Base-by-base conservation (phyloP, 30 jellyfish, hydroid and myxozoan species). In the Cassiopea andromeda region DNA sequence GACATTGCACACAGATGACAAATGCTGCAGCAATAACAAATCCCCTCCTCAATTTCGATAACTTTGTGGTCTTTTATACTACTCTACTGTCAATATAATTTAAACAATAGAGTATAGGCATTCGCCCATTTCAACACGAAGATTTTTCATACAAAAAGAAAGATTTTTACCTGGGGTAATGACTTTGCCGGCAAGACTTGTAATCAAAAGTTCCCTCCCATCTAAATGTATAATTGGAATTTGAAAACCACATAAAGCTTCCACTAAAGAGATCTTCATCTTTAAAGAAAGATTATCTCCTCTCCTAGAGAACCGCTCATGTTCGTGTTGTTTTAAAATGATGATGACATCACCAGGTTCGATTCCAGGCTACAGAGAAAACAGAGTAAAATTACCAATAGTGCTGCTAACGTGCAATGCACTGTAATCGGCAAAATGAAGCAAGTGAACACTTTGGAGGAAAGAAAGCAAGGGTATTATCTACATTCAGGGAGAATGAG, bases 321-420 rank as follows among this genome's bases (percentile, higher is more conserved):
- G 99, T 45, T 79, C 96, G 1, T 46, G 64, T 88, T 96, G 99
- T 69, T 88, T 93, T 73, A 96, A 75, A 15, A 96, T 90, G 19
- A 96, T 89, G 2, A 96, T 92, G 90, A 96, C 99, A 57, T 96
- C 99, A 16, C 99, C 99, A 82, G 98, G 95, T 69, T 96, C 99
- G 0, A 96, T 79, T 67, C 97, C 98, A 75, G 99, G 99, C 98
- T 95, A 5, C 2, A 64, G 15, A 5, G 73, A 13, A 64, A 64
- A 54, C 64, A 54, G 12, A 10, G 12, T 54, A 27, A 27, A 27
- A 64, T 64, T 64, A 64, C 13, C n/a, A 77, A 77, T 43, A 77
- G 17, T 6, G 75, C 60, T 4, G 9, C 14, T 75, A 4, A 7
- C 0, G 7, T 54, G 64, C 38, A 27, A 27, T 27, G 38, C 38